phyloP scores from a whole-genome alignment of 2,113 vertebrate species.

The Panurus biarmicus region DNA sequence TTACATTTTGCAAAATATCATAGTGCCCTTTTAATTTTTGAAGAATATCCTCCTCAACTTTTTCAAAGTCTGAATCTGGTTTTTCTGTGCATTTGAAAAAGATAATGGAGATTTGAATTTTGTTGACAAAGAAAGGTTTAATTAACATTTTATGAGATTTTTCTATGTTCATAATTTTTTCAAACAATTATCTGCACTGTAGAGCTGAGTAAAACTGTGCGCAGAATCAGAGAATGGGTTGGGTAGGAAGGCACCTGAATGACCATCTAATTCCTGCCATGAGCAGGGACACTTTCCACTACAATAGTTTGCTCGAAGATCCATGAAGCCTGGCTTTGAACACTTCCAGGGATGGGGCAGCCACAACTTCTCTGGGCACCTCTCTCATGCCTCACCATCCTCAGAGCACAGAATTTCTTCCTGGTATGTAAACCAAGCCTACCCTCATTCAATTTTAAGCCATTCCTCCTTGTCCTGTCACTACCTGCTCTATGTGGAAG shows the following conservation, averaged over 20 bases:
- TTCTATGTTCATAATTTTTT: background rate
- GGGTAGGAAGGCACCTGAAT: background rate
- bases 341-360: background rate
- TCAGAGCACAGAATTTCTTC: background rate
- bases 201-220: background rate
- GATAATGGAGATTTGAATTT: background rate
- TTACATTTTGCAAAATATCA: background rate
- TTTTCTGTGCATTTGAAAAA: background rate
- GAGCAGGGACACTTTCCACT: background rate
- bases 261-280: background rate
- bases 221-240: background rate
- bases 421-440: background rate
- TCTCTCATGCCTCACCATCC: background rate
- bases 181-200: background rate
- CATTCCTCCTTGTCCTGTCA: background rate
- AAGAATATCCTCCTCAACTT: background rate
- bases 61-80: background rate
- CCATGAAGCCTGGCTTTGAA: background rate
- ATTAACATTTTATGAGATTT: background rate
- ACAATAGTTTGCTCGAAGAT: background rate
- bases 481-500: background rate
- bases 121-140: background rate
- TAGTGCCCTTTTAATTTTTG: background rate
- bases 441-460: background rate
- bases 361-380: background rate